Conservation (phyloP, 2,888 invertebrate genomes). For the Odontocerum albicorne region DNA sequence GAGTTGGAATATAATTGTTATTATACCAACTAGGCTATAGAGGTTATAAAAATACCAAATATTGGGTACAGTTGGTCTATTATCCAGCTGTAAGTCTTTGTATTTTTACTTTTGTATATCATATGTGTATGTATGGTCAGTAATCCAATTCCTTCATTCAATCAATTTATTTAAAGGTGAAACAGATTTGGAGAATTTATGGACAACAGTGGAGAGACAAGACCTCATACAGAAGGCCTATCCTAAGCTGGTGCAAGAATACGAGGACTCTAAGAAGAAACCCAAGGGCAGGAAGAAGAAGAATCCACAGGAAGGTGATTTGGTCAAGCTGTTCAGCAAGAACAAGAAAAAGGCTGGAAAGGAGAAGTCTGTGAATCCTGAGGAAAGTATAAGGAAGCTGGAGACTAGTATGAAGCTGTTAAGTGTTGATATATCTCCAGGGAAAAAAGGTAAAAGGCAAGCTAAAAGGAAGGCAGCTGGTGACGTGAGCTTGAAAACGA, state of each 20-base stretch:
- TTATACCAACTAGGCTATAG: neutral
- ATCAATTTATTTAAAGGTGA: slow-evolving; percentile 40
- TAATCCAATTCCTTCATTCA: neutral
- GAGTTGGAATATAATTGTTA: too few species aligned
- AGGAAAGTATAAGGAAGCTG: slow-evolving; percentile 40
- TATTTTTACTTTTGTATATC: neutral
- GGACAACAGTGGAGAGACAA: slow-evolving; percentile 71
- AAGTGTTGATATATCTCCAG: neutral
- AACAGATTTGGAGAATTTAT: slow-evolving; percentile 56
- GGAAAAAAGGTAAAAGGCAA: slow-evolving; percentile 4
- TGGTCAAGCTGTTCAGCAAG: slow-evolving; percentile 35
- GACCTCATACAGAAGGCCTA: slow-evolving; percentile 63
- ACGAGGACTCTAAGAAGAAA: slow-evolving; percentile 60
- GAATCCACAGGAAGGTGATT: slow-evolving; percentile 30
- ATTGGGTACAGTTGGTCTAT: neutral
- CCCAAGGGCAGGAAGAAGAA: slow-evolving; percentile 40
- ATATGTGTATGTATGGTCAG: neutral
- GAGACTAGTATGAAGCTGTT: slow-evolving; percentile 23
- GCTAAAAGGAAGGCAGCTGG: slow-evolving; percentile 25
- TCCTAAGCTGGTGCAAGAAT: slow-evolving; percentile 62
- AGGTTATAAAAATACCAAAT: neutral
- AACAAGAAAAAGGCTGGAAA: slow-evolving; percentile 42
- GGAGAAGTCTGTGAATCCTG: slow-evolving; percentile 43
- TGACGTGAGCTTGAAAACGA: slow-evolving; percentile 32
- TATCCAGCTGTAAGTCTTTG: neutral